Conservation (phyloP, 2,113 vertebrate genomes). For the Python bivittatus region DNA sequence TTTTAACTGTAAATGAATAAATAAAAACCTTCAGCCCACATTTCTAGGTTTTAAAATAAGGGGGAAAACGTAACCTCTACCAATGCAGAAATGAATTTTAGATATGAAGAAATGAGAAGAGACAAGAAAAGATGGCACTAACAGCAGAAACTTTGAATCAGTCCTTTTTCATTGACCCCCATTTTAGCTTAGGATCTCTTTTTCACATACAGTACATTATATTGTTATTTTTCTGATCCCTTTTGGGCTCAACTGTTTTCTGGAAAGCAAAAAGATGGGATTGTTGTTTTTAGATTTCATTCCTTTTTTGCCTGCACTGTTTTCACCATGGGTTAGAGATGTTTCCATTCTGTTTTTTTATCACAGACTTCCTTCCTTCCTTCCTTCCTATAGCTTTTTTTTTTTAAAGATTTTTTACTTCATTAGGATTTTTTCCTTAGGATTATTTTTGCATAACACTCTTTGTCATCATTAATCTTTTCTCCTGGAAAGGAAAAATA, state of each 20-base stretch:
- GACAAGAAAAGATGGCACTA: background rate
- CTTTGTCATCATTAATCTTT: background rate
- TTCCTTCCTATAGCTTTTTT: background rate
- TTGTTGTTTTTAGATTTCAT: background rate
- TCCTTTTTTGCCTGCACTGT: background rate
- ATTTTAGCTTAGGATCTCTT: background rate
- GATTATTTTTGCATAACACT: background rate
- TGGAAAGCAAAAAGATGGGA: background rate
- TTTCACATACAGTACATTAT: background rate
- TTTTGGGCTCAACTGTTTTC: background rate
- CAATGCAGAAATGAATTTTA: background rate
- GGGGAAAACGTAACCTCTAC: background rate
- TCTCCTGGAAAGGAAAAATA: background rate
- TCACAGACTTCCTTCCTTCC: background rate
- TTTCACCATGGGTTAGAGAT: background rate
- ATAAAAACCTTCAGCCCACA: background rate
- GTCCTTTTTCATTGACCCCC: background rate
- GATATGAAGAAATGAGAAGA: background rate
- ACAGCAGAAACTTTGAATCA: background rate
- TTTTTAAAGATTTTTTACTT: background rate
- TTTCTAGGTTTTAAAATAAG: background rate
- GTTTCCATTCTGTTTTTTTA: background rate
- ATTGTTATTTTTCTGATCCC: background rate
- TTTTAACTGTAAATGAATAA: background rate
- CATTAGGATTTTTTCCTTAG: background rate